phyloP scores from a whole-genome alignment of 1,140 invertebrate species.

The Leucophenga varia region DNA sequence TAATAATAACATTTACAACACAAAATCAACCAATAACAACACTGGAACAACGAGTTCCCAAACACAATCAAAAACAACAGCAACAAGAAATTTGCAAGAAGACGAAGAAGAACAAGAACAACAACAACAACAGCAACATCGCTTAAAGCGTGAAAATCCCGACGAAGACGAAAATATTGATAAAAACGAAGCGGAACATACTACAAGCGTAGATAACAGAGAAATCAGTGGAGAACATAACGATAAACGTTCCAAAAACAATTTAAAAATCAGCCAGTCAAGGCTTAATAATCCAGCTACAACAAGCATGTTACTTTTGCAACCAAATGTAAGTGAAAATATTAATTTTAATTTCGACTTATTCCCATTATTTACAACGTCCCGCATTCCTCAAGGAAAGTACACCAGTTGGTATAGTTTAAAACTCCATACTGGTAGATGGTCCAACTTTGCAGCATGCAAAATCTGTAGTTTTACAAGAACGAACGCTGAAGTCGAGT shows the following conservation, averaged over 20 bases:
- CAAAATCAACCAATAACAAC: too few relatives aligned
- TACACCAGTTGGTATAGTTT: too few relatives aligned
- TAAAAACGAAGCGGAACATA: too few relatives aligned
- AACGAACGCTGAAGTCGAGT: too few relatives aligned
- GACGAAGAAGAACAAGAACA: slow-evolving; percentile 13
- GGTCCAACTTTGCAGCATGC: too few relatives aligned
- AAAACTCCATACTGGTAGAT: too few relatives aligned
- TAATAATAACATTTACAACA: background rate
- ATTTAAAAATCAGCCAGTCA: slow-evolving; percentile 36
- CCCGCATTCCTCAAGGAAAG: too few relatives aligned
- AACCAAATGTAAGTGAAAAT: slow-evolving; percentile 51
- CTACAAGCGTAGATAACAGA: too few relatives aligned
- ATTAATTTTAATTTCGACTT: background rate
- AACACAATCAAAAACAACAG: slow-evolving; percentile 6
- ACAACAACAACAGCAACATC: slow-evolving; percentile 7
- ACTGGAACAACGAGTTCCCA: slow-evolving; percentile 7
- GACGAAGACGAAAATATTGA: slow-evolving; percentile 19
- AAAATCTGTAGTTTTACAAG: too few relatives aligned
- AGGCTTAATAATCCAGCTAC: slow-evolving; percentile 41
- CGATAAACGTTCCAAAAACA: slow-evolving; percentile 11
- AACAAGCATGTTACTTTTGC: slow-evolving; percentile 57
- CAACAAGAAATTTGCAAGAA: too few relatives aligned
- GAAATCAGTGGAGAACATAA: too few relatives aligned
- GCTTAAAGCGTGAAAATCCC: slow-evolving; percentile 13
- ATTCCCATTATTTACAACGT: too few relatives aligned